These are phyloP conservation scores for Stomatorhinus ivindoensis DNA, from an alignment of 2,113 vertebrate genomes.

Conservation along the genomic window DNA sequence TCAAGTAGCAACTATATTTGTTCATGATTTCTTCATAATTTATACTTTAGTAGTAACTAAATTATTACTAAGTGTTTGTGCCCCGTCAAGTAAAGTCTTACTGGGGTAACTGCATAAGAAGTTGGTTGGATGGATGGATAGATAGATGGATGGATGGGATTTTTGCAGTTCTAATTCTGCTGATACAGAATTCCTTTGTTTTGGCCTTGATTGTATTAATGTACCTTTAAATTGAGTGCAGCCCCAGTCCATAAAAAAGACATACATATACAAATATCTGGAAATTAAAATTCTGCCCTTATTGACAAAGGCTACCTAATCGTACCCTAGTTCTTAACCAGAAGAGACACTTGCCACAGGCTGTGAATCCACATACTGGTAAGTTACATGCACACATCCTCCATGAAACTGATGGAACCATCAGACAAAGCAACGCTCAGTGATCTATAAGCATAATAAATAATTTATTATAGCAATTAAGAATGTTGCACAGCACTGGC, in stretches of 20 bases:
- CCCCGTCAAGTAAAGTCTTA: background rate
- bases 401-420: background rate
- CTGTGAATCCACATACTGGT: background rate
- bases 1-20: background rate
- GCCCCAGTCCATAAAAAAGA: background rate
- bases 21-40: background rate
- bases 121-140: background rate
- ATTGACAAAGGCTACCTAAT: background rate
- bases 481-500: background rate
- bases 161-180: background rate
- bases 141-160: background rate
- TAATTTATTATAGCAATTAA: background rate
- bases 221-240: background rate
- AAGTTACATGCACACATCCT: background rate
- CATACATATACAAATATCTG: background rate
- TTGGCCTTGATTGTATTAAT: background rate
- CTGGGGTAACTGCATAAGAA: background rate
- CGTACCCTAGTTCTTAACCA: background rate
- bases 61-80: background rate
- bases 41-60: background rate
- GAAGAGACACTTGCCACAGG: background rate
- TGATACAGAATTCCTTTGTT: background rate
- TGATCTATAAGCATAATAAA: background rate
- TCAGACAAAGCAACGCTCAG: background rate
- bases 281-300: background rate